Evolutionary conservation across 2,113 vertebrate genomes (phyloP), one percentile per base, ranked within the genome.

Genomic region (Nipponia nippon): DNA sequence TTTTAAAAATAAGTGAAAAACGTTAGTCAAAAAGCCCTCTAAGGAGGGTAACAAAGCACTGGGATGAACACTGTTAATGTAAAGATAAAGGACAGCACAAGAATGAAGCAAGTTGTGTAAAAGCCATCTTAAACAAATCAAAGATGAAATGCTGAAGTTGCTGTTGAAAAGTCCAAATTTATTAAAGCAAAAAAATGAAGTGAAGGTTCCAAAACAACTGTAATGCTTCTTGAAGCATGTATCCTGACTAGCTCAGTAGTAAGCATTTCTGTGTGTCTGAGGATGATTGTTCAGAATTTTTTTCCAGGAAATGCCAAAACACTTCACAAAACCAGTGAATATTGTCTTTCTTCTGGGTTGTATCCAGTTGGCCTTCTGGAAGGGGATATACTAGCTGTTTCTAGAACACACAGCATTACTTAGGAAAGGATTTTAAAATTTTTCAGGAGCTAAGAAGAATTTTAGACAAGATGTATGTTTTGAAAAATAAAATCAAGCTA

Each of bases 401-500:
- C 25, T 52, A 76, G 70, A 91, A 83, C 20, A 34, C 0, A 0
- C 22, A 42, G 32, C 0, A 0, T 79, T 59, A 26, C 30, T 93
- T 75, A 36, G 34, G 25, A 77, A 77, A 83, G 22, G 17, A 67
- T 67, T 82, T 73, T 5, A 3, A 82, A 85, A 42, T 18, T 44
- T 66, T 77, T 62, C 12, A 27, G 58, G 46, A 40, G 29, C 38
- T 63, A 47, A 30, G 34, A 65, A 73, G 27, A 27, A 71, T 81
- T 91, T 59, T 53, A 66, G n/a, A 26, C 2, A 32, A 69, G 21
- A 19, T 26, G 2, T 15, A 13, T 79, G n/a, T 89, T 85, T 89
- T 63, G 26, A 42, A 70, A 67, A 52, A 29, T 42, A 49, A 44
- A 87, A 30, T 62, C 10, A 65, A 66, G 16, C 14, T 58, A 29